Evolutionary conservation across 2,797 vertebrate species (phyloP).

Genomic region (Podarcis lilfordi): DNA sequence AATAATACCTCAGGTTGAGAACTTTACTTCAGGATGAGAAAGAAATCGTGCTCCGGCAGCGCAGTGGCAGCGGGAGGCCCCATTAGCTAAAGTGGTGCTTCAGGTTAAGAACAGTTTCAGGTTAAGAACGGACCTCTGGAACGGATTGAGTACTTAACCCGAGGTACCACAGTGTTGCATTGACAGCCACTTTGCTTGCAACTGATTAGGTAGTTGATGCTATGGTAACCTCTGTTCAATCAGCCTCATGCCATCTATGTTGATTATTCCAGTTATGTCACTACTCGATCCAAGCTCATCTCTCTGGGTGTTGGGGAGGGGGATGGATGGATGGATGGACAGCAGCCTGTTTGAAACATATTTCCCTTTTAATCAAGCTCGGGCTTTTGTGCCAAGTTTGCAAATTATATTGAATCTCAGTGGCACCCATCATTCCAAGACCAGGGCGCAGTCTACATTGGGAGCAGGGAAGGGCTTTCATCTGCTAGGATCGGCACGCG

Average conservation of each 20-base stretch:
- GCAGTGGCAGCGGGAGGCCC: too few species aligned
- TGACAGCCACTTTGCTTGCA: neutral
- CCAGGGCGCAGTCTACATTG: slow-evolving; percentile 9
- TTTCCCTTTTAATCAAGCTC: slow-evolving; percentile 9
- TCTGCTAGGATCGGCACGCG: slow-evolving; percentile 1
- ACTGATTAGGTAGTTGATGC: neutral
- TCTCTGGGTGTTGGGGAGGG: neutral
- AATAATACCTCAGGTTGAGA: too few species aligned
- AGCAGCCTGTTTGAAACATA: slow-evolving; percentile 14
- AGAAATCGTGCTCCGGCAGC: too few species aligned
- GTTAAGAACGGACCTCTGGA: too few species aligned
- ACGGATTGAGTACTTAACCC: too few species aligned
- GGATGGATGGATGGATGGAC: neutral
- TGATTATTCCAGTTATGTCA: neutral
- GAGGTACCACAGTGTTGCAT: neutral
- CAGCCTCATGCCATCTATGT: neutral
- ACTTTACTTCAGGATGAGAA: too few species aligned
- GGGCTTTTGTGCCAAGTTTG: neutral
- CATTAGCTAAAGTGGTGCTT: too few species aligned
- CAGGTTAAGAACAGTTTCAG: too few species aligned
- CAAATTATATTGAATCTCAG: neutral
- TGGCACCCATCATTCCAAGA: slow-evolving; percentile 29
- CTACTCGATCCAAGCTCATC: neutral
- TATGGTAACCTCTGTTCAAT: neutral
- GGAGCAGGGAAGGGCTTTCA: neutral